Conservation (phyloP, 2,888 invertebrate species). For the Diadromus collaris region DNA sequence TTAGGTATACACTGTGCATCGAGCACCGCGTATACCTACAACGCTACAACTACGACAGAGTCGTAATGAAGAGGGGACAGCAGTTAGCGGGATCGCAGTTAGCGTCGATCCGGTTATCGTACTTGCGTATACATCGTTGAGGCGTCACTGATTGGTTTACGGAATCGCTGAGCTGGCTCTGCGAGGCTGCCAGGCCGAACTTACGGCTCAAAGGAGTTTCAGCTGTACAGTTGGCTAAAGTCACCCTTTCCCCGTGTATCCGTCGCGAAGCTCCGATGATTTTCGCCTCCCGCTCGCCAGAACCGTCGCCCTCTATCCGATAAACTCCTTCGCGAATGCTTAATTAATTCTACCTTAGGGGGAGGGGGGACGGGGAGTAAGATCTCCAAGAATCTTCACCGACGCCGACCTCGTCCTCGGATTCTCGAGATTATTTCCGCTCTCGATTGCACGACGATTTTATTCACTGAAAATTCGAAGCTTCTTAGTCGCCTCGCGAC, state of each 20-base stretch:
- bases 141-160: constrained; percentile 75
- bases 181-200: constrained; percentile 67
- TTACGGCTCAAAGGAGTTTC: constrained; percentile 53
- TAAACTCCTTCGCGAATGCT: constrained; percentile 50
- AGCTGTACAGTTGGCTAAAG: constrained; percentile 53
- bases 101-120: constrained; percentile 49
- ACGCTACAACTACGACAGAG: constrained; percentile 9
- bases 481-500: constrained; percentile 10
- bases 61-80: constrained; percentile 42
- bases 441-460: constrained; percentile 29
- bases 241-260: constrained; percentile 49
- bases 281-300: constrained; percentile 37
- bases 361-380: constrained; percentile 35
- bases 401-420: neutral
- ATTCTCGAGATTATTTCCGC: constrained; percentile 20
- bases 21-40: neutral
- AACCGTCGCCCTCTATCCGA: neutral
- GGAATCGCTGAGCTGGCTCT: constrained; percentile 69
- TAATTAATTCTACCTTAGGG: constrained; percentile 60
- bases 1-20: neutral
- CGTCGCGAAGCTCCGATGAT: constrained; percentile 32
- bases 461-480: constrained; percentile 28
- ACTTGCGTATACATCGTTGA: constrained; percentile 62
- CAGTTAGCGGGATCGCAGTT: constrained; percentile 36
- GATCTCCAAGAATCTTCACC: constrained; percentile 19